These are phyloP conservation scores for Sceloporus undulatus DNA, from an alignment of 2,113 vertebrate species.

Conservation along the genomic window DNA sequence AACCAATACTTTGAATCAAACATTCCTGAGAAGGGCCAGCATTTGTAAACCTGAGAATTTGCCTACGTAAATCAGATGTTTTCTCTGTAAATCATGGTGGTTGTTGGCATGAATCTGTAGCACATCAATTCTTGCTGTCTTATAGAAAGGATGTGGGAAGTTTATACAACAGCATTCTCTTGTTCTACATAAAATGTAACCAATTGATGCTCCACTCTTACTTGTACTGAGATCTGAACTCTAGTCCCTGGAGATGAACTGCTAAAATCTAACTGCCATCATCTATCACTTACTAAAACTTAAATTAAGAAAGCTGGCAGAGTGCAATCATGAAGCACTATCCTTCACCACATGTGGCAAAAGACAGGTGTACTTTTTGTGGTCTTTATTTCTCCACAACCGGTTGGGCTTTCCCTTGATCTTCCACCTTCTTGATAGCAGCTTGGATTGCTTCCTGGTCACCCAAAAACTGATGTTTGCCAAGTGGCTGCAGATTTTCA, in stretches of 20 bases:
- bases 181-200: background rate
- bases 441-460: constrained; percentile 93
- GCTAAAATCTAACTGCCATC: constrained; percentile 37
- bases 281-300: constrained; percentile 43
- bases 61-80: background rate
- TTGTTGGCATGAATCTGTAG: background rate
- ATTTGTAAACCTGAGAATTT: background rate
- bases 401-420: constrained; percentile 93
- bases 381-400: constrained; percentile 64
- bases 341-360: background rate
- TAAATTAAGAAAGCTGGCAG: constrained; percentile 50
- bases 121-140: background rate
- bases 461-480: constrained; percentile 90
- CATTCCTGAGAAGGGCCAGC: background rate
- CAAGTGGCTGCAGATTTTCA: constrained; percentile 86
- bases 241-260: constrained; percentile 47
- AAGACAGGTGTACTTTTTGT: background rate
- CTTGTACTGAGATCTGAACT: background rate
- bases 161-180: background rate
- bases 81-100: background rate
- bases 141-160: constrained; percentile 6
- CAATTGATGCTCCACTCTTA: background rate
- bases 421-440: constrained; percentile 97
- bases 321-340: constrained; percentile 54
- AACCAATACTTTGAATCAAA: background rate